These are phyloP conservation scores for Myiagra hebetior DNA, from an alignment of 2,113 vertebrate species.

Conservation along the genomic window DNA sequence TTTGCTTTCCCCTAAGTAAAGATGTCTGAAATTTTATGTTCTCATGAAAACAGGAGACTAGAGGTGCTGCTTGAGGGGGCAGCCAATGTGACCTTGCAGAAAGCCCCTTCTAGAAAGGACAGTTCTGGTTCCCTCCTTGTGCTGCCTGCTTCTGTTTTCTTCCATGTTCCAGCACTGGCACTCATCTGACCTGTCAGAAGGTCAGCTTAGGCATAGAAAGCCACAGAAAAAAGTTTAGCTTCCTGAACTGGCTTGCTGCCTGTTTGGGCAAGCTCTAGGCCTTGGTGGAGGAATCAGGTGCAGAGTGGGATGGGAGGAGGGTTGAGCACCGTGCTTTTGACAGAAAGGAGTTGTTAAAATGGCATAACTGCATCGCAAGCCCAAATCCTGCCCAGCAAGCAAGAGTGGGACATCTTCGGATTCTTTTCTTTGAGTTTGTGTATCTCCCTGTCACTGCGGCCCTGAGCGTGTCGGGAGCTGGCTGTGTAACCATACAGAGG, in stretches of 20 bases:
- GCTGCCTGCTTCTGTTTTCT: not conserved
- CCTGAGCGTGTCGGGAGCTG: not conserved
- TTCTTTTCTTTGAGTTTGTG: not conserved
- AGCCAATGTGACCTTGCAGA: not conserved
- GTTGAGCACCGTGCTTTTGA: accelerated
- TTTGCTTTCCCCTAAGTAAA: not conserved
- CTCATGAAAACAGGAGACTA: not conserved
- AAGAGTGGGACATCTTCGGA: not conserved
- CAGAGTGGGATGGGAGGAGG: not conserved
- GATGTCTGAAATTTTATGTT: not conserved
- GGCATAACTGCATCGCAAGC: not conserved
- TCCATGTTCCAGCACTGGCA: not conserved
- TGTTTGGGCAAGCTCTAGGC: not conserved
- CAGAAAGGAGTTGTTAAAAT: not conserved
- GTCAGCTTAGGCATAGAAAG: not conserved
- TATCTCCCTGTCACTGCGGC: not conserved
- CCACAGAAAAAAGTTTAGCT: not conserved
- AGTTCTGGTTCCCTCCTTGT: not conserved
- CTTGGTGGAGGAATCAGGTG: not conserved
- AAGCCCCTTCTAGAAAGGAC: not conserved
- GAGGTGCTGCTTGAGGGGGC: not conserved
- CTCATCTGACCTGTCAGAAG: not conserved
- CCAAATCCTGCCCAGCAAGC: not conserved
- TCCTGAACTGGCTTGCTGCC: not conserved
- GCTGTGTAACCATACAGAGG: not conserved